Percentiles rank a stretch among this genome's conserved stretches.
phyloP scores from a whole-genome alignment of 2,113 vertebrate species.

The Struthidea cinerea region DNA sequence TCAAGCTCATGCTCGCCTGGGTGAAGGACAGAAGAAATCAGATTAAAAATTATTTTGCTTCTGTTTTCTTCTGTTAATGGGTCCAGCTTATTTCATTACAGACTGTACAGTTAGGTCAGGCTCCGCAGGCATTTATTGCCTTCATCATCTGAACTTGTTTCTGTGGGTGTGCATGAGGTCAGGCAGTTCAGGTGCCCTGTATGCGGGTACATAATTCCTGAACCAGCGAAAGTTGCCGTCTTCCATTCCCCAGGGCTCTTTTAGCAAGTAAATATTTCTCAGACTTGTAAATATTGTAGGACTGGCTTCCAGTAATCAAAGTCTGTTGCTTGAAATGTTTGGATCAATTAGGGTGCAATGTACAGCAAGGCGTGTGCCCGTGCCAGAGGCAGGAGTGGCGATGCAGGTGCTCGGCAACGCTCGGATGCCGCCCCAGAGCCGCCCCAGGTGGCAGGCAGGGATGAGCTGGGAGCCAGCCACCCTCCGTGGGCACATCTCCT shows the following conservation, averaged over 20 bases:
- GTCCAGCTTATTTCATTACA: background rate
- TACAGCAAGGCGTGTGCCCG: accelerated
- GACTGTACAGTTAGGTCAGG: background rate
- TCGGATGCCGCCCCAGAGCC: accelerated
- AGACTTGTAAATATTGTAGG: background rate
- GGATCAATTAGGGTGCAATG: background rate
- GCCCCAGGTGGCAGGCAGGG: background rate
- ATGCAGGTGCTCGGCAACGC: accelerated
- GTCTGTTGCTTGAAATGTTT: background rate
- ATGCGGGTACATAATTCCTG: background rate
- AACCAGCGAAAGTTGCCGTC: accelerated
- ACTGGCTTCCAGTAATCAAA: background rate
- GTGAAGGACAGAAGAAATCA: background rate
- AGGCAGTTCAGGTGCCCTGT: background rate
- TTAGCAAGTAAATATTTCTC: background rate
- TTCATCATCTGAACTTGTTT: background rate
- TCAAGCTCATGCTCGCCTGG: background rate
- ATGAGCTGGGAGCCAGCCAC: background rate
- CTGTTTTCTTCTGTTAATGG: background rate
- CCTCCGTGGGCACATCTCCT: background rate
- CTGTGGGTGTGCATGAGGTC: background rate
- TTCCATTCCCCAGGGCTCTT: background rate
- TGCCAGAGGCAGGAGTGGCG: background rate
- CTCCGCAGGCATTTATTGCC: background rate
- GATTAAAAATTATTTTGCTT: background rate